Base-by-base conservation (phyloP, 2,888 invertebrate genomes). In the Eilema sororculum region DNA sequence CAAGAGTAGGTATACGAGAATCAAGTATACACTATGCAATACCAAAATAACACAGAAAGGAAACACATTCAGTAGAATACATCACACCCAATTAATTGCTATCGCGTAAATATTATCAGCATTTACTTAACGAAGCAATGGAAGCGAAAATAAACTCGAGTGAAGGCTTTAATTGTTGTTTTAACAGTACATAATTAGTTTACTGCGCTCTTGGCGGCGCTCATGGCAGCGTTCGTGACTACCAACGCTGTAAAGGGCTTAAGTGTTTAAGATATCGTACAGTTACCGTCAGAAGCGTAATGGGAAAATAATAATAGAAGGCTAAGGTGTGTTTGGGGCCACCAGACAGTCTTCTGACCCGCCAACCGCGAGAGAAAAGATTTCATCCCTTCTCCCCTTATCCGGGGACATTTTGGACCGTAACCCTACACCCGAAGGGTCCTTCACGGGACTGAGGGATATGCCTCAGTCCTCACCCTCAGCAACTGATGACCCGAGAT, bases 211-310 rank as follows among this genome's bases (percentile, higher is more conserved):
- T 20, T 20, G 6, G n/a, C n/a, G 46, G 20, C 20, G 20, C 16
- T 6, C 5, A 20, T 6, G 46, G 3, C 41, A 20, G 20, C n/a
- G 52, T n/a, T n/a, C 52, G 52, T 52, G 52, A 52, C n/a, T 52
- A 52, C 52, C n/a, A n/a, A n/a, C n/a, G n/a, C n/a, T 52, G n/a
- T 52, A 52, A 52, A 52, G 9, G 52, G 52, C n/a, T n/a, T 52
- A 52, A n/a, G n/a, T 52, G n/a, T n/a, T 52, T 52, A n/a, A 52
- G 20, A 52, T 52, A 52, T n/a, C 52, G n/a, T 52, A 52, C n/a
- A 52, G n/a, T 8, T 9, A 9, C 0, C 46, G 20, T 20, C 46
- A 46, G 46, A 46, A 46, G 41, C 5, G 12, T 37, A 37, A 37
- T 37, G 13, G 12, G 10, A 12, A 37, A 37, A 41, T 16, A 41